phyloP scores from a whole-genome alignment of 2,113 vertebrate genomes.

The Fulica atra region DNA sequence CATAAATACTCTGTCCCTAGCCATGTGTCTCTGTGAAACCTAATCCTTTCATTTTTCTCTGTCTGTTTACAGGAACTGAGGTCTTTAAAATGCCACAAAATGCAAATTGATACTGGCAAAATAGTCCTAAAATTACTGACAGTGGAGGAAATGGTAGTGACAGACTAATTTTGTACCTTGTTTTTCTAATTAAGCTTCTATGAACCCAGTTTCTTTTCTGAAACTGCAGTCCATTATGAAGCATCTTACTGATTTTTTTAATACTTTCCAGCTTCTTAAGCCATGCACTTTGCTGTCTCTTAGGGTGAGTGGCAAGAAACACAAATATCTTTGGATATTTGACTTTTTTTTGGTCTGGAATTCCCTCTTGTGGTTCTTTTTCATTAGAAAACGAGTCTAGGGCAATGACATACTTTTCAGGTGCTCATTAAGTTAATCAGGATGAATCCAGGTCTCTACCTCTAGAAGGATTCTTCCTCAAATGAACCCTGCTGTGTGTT shows the following conservation, averaged over 20 bases:
- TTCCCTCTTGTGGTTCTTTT: not conserved
- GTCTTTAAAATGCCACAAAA: not conserved
- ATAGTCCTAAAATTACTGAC: not conserved
- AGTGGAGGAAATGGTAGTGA: not conserved
- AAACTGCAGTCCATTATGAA: not conserved
- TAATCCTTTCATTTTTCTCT: not conserved
- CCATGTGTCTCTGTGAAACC: not conserved
- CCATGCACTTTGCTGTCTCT: not conserved
- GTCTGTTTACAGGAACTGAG: not conserved
- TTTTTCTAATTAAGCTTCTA: not conserved
- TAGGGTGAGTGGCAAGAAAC: not conserved
- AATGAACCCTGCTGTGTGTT: not conserved
- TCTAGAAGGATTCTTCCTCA: not conserved
- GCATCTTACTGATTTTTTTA: not conserved
- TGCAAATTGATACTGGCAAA: not conserved
- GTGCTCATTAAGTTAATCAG: not conserved
- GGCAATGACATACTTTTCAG: not conserved
- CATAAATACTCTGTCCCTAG: not conserved
- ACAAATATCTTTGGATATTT: not conserved
- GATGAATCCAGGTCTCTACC: not conserved
- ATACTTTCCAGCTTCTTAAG: not conserved
- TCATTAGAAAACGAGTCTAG: not conserved
- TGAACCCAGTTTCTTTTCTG: not conserved
- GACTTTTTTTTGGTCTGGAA: not conserved
- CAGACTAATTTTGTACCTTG: not conserved